Evolutionary conservation across 2,797 vertebrate species (phyloP).

Genomic region (Perodicticus potto): DNA sequence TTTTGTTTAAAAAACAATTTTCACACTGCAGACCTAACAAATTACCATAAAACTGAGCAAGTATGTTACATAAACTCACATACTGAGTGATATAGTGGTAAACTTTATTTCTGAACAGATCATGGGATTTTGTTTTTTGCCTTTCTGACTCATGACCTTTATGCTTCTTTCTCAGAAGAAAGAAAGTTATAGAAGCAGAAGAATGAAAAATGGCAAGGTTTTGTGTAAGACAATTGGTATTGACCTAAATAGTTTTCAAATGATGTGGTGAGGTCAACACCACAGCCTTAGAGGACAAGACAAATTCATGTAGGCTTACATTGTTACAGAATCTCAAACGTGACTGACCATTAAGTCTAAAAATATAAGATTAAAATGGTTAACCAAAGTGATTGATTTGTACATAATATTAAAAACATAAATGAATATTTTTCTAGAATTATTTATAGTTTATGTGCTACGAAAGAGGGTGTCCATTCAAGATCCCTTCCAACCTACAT

Average conservation of each 20-base stretch:
- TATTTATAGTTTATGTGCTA: background rate
- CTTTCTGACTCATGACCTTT: background rate
- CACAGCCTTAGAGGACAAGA: background rate
- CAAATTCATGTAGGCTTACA: background rate
- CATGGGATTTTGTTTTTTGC: background rate
- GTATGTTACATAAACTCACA: background rate
- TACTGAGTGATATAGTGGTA: background rate
- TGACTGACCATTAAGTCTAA: background rate
- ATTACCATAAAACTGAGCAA: background rate
- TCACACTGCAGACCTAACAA: background rate
- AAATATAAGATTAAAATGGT: background rate
- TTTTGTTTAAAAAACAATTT: background rate
- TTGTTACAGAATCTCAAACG: background rate
- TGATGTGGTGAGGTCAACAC: background rate
- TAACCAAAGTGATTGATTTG: background rate
- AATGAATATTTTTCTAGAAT: background rate
- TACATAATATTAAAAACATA: background rate
- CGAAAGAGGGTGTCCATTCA: background rate
- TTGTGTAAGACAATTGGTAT: background rate
- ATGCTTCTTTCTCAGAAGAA: conserved; percentile 5
- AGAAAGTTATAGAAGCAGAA: background rate
- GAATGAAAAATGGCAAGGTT: background rate
- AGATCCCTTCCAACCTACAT: background rate
- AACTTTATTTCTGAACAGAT: background rate
- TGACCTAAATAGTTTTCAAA: conserved; percentile 23